Evolutionary conservation across 2,888 invertebrate species (phyloP), one percentile per base, ranked within the genome.

Genomic region (Nebria brevicollis): DNA sequence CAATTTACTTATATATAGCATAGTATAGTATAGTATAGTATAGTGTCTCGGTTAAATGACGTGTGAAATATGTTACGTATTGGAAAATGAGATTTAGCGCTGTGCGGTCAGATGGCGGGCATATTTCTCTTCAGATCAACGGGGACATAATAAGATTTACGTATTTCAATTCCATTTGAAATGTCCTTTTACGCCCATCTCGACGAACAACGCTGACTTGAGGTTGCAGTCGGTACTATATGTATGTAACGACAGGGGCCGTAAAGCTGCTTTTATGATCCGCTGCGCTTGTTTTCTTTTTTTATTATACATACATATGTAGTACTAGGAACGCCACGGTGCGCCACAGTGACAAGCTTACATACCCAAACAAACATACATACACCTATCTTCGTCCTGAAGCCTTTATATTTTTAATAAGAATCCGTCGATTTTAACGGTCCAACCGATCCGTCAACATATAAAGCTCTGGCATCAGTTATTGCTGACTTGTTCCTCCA

Each of bases 121-220:
- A 78, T 78, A 66, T 68, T 65, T 76, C 77, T 20, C 70, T 70
- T 66, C 72, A 73, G 78, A 78, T 78, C 73, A 77, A n/a, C 42
- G 65, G 64, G 66, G 78, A 78, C 78, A 78, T 78, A 78, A 78
- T 78, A 78, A 78, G 78, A 78, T 78, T 78, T 78, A 78, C 77
- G 78, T 65, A 78, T 78, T 78, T 78, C 78, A 78, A 78, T 78
- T 78, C 78, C 78, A 78, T 78, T 73, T 72, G 78, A 72, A 78
- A 78, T 78, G 78, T 78, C 72, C 25, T 78, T 78, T 78, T 78
- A 78, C 72, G 78, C 66, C 78, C 78, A 78, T 78, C 78, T 73
- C 41, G 10, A 34, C 43, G 41, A 25, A 20, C 43, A 10, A 66
- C 68, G 34, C 34, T 66, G 76, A 34, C 72, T 15, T 42, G 43